Percentiles rank a stretch among this genome's conserved stretches.
These are phyloP conservation scores for Tribolium freemani DNA, from an alignment of 2,888 invertebrate species.

Conservation along the genomic window DNA sequence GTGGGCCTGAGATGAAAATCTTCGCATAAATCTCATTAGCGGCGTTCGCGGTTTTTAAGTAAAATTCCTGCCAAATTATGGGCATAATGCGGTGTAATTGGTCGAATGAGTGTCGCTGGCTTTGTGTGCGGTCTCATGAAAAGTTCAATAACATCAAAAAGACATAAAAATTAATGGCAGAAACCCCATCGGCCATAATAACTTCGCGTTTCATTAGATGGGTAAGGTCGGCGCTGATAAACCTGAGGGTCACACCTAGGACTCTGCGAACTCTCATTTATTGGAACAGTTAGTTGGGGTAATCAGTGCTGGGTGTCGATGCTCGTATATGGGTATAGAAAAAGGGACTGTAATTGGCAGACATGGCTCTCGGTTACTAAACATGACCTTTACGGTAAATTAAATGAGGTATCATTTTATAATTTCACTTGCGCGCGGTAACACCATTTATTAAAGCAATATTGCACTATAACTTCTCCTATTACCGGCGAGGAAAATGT, in stretches of 20 bases:
- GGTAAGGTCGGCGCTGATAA: not conserved
- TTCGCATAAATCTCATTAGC: not conserved
- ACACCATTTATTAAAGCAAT: constrained; percentile 37
- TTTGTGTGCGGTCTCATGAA: not conserved
- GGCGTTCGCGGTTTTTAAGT: not conserved
- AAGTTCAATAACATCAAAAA: not conserved
- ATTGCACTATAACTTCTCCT: constrained; percentile 23
- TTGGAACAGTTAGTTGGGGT: constrained; percentile 8
- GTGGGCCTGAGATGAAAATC: not conserved
- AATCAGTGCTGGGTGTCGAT: constrained; percentile 25
- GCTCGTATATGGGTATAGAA: constrained; percentile 30
- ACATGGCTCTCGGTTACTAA: constrained; percentile 43
- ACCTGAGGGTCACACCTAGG: constrained; percentile 2
- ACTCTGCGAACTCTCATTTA: not conserved
- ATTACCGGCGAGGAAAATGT: constrained; percentile 8
- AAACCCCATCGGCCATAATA: constrained; percentile 3
- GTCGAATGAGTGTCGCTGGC: not conserved
- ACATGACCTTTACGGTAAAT: constrained; percentile 47
- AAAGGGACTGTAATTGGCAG: constrained; percentile 36
- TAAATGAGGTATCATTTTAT: constrained; percentile 43
- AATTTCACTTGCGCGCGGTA: constrained; percentile 34
- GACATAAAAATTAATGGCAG: not conserved
- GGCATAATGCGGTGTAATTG: too few relatives aligned
- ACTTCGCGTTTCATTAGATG: not conserved
- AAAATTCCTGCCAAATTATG: not conserved